These are phyloP conservation scores for Bos indicus DNA, from an alignment of 2,113 vertebrate species.

Conservation along the genomic window DNA sequence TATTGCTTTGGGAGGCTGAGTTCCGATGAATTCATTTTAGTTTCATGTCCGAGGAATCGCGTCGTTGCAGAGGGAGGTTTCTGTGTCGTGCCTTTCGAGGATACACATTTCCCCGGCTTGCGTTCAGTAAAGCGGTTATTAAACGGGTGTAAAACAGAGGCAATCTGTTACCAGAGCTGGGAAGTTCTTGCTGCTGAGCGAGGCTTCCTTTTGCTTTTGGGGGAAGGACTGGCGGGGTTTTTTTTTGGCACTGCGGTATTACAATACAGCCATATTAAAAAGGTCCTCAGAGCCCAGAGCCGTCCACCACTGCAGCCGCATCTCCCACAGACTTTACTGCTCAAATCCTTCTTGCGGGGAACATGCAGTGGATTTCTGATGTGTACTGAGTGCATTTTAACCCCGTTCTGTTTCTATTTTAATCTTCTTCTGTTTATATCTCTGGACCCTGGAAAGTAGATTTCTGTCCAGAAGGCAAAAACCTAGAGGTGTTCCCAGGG, in stretches of 20 bases:
- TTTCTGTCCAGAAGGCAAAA: slow-evolving; percentile 29
- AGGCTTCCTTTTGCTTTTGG: slow-evolving; percentile 67
- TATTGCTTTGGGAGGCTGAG: slow-evolving; percentile 39
- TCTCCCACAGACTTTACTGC: slow-evolving; percentile 45
- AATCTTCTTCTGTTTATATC: slow-evolving; percentile 17
- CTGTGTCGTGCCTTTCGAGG: neutral
- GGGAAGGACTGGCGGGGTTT: slow-evolving; percentile 60
- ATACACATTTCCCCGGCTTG: slow-evolving; percentile 57
- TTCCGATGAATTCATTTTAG: slow-evolving; percentile 60
- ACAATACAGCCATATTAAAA: slow-evolving; percentile 87
- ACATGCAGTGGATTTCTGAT: slow-evolving; percentile 52
- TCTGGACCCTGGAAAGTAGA: neutral
- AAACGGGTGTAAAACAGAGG: slow-evolving; percentile 65
- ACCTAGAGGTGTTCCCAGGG: neutral
- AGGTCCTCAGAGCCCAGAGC: slow-evolving; percentile 80
- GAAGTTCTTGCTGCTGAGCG: slow-evolving; percentile 76
- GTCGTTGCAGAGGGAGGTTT: slow-evolving; percentile 39
- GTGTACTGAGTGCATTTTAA: neutral
- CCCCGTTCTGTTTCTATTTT: slow-evolving; percentile 37
- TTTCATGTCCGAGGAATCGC: slow-evolving; percentile 44
- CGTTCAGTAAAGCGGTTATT: slow-evolving; percentile 66
- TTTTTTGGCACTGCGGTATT: slow-evolving; percentile 80
- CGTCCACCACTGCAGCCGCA: slow-evolving; percentile 66
- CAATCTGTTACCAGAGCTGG: slow-evolving; percentile 52
- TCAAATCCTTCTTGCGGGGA: slow-evolving; percentile 45